Base-by-base conservation (phyloP, 1,140 invertebrate species). In the Augochlora pura region DNA sequence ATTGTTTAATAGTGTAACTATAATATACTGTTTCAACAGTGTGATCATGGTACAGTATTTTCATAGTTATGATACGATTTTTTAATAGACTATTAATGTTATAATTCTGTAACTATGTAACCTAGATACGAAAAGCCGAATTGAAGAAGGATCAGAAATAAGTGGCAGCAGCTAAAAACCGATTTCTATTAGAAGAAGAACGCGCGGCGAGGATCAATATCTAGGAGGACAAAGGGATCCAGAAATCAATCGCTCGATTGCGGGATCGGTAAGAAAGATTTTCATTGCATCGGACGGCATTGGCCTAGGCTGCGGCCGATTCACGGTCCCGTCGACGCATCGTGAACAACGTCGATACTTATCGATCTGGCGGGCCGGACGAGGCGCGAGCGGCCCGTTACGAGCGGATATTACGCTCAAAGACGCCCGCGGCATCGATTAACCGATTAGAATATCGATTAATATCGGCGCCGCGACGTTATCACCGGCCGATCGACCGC, bases 391-490 rank as follows among this genome's bases (percentile, higher is more conserved):
- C 76, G 84, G 89, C 78, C 89, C 89, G 89, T 90, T 89, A 90
- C 79, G 87, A 86, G 66, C 87, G 88, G 89, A 90, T 90, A 90
- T 90, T 89, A 90, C 84, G 84, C 75, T 83, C 85, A 84, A 86
- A 84, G 86, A 83, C 80, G 86, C 89, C 88, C 63, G 73, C 72
- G 81, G 89, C 87, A 81, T 67, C 77, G 88, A 90, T 90, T 84
- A 80, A 78, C 76, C 88, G 89, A 90, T 90, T 90, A 89, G 88
- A 90, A 89, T 90, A 88, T 90, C 89, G 88, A 90, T 90, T 90
- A 90, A 90, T 90, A 90, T 90, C 89, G 76, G 27, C 62, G 57
- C 9, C 60, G 38, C 18, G 83, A 85, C 82, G 78, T 85, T 85
- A 85, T 85, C 83, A 14, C 7, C n/a, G 54, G 10, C 27, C 67